Evolutionary conservation across 2,113 vertebrate species (phyloP).

Genomic region (Muntiacus muntjak): DNA sequence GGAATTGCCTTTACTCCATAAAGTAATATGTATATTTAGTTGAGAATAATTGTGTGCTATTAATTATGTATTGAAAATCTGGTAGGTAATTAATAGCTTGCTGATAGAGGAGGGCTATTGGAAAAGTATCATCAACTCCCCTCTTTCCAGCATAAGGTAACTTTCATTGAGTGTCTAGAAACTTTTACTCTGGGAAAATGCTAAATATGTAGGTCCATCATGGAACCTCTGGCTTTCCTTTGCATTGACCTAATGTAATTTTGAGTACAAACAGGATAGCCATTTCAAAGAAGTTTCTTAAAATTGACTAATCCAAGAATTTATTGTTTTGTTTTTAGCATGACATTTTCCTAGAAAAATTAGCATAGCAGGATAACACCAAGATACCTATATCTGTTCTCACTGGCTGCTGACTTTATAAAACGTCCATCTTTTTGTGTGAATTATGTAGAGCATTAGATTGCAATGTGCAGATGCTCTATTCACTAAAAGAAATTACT

Average conservation of each 20-base stretch:
- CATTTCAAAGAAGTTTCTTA: neutral
- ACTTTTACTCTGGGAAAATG: neutral
- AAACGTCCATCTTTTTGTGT: neutral
- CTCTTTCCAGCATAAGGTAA: neutral
- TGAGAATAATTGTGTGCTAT: neutral
- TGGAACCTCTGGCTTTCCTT: neutral
- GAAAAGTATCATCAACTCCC: neutral
- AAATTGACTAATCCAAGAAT: neutral
- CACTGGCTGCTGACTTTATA: neutral
- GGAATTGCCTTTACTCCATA: neutral
- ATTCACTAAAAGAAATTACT: neutral
- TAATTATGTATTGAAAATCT: neutral
- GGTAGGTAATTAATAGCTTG: neutral
- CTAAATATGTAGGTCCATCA: neutral
- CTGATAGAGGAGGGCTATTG: neutral
- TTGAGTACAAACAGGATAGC: neutral
- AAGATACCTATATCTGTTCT: neutral
- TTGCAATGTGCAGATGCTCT: neutral
- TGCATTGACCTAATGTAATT: neutral
- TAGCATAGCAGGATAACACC: neutral
- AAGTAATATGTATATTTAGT: neutral
- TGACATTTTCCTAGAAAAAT: neutral
- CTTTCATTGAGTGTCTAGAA: neutral
- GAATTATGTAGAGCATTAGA: neutral
- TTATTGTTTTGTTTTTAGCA: neutral